These are phyloP conservation scores for Eulemur rubriventer DNA, from an alignment of 2,797 vertebrate genomes.

Conservation along the genomic window DNA sequence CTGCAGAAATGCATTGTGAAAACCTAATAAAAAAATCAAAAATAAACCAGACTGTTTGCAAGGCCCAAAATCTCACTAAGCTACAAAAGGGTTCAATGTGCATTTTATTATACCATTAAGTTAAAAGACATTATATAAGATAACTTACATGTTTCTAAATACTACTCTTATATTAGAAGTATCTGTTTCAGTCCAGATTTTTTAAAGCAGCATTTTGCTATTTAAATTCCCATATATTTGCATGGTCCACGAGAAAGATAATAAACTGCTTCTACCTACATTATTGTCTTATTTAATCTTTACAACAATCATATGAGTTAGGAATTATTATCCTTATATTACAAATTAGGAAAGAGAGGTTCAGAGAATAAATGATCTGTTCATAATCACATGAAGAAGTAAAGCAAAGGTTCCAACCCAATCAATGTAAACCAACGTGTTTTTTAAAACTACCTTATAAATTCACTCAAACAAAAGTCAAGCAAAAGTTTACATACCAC, in stretches of 20 bases:
- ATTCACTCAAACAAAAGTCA: not conserved
- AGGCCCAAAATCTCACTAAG: not conserved
- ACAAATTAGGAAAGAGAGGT: not conserved
- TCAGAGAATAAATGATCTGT: not conserved
- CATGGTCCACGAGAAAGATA: not conserved
- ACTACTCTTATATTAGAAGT: not conserved
- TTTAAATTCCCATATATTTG: not conserved
- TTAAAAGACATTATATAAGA: not conserved
- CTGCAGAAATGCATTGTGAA: not conserved
- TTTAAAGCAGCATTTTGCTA: not conserved
- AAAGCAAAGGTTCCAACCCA: not conserved
- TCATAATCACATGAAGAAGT: not conserved
- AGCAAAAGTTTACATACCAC: not conserved
- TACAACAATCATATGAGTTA: not conserved
- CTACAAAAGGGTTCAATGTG: not conserved
- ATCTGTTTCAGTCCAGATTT: not conserved
- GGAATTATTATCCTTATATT: not conserved
- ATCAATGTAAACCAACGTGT: not conserved
- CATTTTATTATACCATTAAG: not conserved
- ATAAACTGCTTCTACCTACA: not conserved
- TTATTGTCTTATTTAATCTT: not conserved
- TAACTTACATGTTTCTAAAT: not conserved
- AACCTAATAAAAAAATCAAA: not conserved
- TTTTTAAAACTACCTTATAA: not conserved
- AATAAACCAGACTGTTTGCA: not conserved